phyloP scores from a whole-genome alignment of 1,140 invertebrate genomes.

The Bombus sibiricus region DNA sequence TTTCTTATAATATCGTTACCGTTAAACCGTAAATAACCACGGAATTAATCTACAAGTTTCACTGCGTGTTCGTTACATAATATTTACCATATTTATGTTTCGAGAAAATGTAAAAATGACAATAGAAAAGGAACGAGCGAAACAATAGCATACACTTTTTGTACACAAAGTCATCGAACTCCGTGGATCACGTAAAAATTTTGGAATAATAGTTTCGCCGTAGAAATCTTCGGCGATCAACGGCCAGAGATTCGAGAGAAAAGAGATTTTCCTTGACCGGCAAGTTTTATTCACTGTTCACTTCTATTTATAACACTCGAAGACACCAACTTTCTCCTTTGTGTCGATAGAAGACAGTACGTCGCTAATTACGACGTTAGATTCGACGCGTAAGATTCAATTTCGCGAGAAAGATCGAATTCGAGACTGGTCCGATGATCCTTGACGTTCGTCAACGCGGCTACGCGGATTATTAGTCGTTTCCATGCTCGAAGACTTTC shows the following conservation, averaged over 20 bases:
- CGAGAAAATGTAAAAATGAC: neutral
- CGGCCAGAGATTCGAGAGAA: neutral
- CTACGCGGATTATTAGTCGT: neutral
- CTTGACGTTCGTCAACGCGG: neutral
- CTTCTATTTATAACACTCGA: conserved; percentile 29
- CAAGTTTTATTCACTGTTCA: conserved; percentile 28
- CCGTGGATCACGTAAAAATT: neutral
- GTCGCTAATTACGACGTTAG: conserved; percentile 14
- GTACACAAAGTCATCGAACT: neutral
- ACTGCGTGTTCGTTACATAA: neutral
- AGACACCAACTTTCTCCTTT: conserved; percentile 11
- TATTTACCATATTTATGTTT: neutral
- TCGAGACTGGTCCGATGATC: neutral
- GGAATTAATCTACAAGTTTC: neutral
- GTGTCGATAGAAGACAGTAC: conserved; percentile 1
- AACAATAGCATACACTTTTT: neutral
- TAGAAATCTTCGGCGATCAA: too few species aligned
- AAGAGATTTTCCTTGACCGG: neutral
- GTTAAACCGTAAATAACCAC: neutral
- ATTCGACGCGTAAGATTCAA: neutral
- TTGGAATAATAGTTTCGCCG: neutral
- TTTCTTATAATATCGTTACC: neutral
- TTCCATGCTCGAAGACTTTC: neutral
- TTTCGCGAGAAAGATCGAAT: neutral
- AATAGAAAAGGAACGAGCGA: neutral